Conservation (phyloP, 2,888 invertebrate genomes). For the Apocheima hispidaria region DNA sequence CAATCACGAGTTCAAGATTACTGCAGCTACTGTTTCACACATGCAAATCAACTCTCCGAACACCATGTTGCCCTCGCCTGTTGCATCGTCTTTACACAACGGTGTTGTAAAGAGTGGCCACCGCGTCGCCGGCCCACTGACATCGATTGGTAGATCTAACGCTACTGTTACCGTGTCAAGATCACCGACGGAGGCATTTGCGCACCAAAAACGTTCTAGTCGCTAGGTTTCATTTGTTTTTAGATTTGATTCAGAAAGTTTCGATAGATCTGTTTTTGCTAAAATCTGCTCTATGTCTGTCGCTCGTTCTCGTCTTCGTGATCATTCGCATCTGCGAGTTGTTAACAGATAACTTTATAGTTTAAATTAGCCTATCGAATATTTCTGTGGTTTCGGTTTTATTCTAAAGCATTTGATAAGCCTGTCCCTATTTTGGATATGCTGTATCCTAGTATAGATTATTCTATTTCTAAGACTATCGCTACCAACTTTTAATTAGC, state of each 20-base stretch:
- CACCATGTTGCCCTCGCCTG: constrained; percentile 35
- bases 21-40: constrained; percentile 6
- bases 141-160: constrained; percentile 55
- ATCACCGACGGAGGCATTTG: constrained; percentile 53
- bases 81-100: constrained; percentile 53
- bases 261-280: background rate
- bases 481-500: no score
- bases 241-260: background rate
- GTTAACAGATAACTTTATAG: no score
- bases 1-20: background rate
- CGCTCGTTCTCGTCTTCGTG: no score
- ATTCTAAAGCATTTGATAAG: no score
- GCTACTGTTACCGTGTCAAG: constrained; percentile 63
- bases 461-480: no score
- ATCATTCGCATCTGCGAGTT: no score
- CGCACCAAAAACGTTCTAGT: constrained; percentile 47
- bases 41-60: constrained; percentile 17
- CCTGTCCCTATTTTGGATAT: no score
- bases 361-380: no score
- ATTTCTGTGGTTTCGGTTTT: no score
- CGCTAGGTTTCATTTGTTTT: background rate
- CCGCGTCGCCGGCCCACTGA: constrained; percentile 61
- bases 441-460: no score
- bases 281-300: background rate
- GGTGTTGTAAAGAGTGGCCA: constrained; percentile 54